Evolutionary conservation across 35 echinoderm and acorn worm species (phyloP), one percentile per base, ranked within the genome.

Genomic region (Apostichopus japonicus): DNA sequence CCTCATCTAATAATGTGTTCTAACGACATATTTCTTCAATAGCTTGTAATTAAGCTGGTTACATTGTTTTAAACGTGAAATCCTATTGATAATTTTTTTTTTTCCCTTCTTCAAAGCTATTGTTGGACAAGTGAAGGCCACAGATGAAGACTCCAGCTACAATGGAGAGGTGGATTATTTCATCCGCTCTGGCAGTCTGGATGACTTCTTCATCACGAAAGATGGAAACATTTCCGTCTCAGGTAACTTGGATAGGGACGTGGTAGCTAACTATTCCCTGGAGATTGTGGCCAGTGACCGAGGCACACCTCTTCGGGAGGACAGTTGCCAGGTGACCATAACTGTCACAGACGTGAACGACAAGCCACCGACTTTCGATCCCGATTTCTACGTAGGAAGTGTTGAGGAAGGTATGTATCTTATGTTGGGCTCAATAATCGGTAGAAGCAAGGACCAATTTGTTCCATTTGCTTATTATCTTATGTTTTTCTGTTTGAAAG

Each of bases 111-210:
- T 27, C 25, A 89, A 19, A 89, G 86, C 33, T 72, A 19, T 72
- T 13, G 86, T 89, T 22, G 86, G 86, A 27, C 86, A 72, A 21
- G 23, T 89, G 24, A 16, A 33, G 71, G 86, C 86, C 5, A 89
- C 86, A 67, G 86, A 89, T 75, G 22, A 53, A 53, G 86, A 89
- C 44, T 72, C 61, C 6, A 24, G 56, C 24, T 89, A 51, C 23
- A 89, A 89, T 27, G 86, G 86, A 53, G 23, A 89, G 62, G 86
- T 89, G 23, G 63, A 67, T 16, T 89, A 72, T 75, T 65, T 65
- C 86, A 89, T 89, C 44, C 25, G 33, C 10, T 67, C 59, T 5
- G 86, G 86, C 17, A 72, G 86, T 54, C 59, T 51, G 4, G 86
- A 89, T 72, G 56, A 59, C 22, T 89, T 89, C 86, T 89, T 17